Conservation (phyloP, 30 jellyfish, hydroid and myxozoan species). For the Clytia hemisphaerica region DNA sequence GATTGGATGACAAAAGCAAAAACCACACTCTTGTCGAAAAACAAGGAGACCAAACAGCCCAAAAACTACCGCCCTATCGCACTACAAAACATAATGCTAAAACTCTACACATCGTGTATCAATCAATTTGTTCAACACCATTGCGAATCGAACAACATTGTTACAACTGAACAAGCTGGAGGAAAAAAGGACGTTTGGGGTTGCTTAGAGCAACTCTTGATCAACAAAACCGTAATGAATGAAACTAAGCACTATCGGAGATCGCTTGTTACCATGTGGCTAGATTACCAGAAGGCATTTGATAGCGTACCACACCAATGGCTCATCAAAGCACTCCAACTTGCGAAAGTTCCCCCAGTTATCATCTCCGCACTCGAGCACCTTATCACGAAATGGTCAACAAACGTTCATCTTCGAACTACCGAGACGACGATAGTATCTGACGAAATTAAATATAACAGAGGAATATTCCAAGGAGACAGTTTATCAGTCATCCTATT, state of each 20-base stretch:
- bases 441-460: background rate
- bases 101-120: background rate
- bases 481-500: background rate
- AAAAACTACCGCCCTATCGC: background rate
- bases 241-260: background rate
- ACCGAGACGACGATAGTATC: background rate
- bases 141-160: background rate
- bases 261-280: background rate
- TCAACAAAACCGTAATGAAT: background rate
- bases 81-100: background rate
- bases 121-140: background rate
- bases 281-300: conserved; percentile 12
- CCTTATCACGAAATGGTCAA: background rate
- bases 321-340: background rate
- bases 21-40: background rate
- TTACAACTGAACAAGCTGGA: background rate
- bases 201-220: background rate
- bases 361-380: background rate
- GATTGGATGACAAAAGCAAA: background rate
- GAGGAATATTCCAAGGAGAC: conserved; percentile 6
- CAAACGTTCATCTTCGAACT: background rate
- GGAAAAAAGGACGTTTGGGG: no score
- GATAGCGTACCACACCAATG: conserved; percentile 4
- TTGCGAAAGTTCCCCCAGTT: conserved; percentile 7
- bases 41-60: background rate